Evolutionary conservation across 1,140 invertebrate species (phyloP), one percentile per base, ranked within the genome.

Genomic region (Drosophila mayri): DNA sequence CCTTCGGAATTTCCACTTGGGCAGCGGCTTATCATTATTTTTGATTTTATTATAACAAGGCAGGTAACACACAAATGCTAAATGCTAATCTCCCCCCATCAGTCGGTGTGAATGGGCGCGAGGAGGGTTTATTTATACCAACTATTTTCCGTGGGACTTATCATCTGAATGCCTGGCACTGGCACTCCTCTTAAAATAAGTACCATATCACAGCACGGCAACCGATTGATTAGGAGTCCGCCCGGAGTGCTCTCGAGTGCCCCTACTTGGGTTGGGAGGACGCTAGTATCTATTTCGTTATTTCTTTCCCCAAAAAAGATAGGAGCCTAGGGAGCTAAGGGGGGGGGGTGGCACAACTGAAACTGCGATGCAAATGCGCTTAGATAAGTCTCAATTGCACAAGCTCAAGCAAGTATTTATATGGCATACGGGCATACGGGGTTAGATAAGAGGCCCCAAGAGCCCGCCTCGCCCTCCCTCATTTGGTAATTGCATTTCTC

Each of bases 371-470:
- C 55, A 76, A 76, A 67, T 76, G 54, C 62, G 73, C 73, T 76
- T 76, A 76, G 74, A 76, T 76, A 76, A 76, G 73, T 38, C 49
- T 43, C 73, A 60, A 76, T 76, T 76, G 74, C 74, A 76, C 72
- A 76, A 76, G 73, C 71, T 44, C 14, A 30, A 30, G 57, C 35
- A n/a, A 6, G 11, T 41, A 14, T 28, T 57, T 46, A 32, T 60
- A 46, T 18, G n/a, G n/a, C 35, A 18, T 11, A 40, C 4, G 20
- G 38, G 10, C 18, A 20, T 20, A 44, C 10, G 43, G 25, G 47
- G 50, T 75, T 74, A 58, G 72, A 75, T 75, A 75, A 75, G 72
- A 38, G 62, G 22, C 11, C 41, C 50, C 49, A 71, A 71, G 63
- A 47, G 65, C 67, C 40, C 66, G 3, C 22, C 22, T 22, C 22